Percentiles rank a stretch among this genome's conserved stretches.
Evolutionary conservation across 2,113 vertebrate species (phyloP).

Genomic region (Ptilorrhoa leucosticta): DNA sequence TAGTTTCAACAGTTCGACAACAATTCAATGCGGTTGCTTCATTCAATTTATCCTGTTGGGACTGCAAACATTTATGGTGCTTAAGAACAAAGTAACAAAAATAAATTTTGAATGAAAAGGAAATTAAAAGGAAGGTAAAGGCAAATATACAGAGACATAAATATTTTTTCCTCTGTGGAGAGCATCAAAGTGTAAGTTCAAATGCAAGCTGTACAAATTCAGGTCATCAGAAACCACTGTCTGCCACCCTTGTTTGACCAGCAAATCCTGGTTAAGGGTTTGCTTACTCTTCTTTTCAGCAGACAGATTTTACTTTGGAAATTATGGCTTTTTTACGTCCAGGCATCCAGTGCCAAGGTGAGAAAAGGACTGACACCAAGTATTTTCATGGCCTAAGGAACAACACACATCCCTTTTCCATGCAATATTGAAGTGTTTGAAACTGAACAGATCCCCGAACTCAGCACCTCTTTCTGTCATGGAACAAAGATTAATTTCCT

Average conservation of each 20-base stretch:
- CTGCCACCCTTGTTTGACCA: background rate
- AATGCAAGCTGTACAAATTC: background rate
- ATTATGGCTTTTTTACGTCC: background rate
- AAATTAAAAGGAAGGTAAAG: background rate
- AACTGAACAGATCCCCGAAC: background rate
- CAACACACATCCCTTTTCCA: background rate
- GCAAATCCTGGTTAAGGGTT: background rate
- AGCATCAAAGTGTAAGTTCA: background rate
- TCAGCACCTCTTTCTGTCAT: background rate
- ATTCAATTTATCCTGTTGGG: background rate
- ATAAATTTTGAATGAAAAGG: background rate
- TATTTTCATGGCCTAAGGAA: background rate
- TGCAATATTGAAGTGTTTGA: background rate
- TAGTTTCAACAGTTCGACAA: background rate
- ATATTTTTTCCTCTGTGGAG: background rate
- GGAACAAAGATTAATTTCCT: background rate
- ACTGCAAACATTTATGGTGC: background rate
- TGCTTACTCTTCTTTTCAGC: background rate
- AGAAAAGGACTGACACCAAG: background rate
- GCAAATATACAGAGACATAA: background rate
- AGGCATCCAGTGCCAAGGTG: background rate
- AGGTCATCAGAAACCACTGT: background rate
- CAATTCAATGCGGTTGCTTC: background rate
- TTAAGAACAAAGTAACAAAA: background rate
- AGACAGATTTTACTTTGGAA: background rate